phyloP scores from a whole-genome alignment of 1,140 invertebrate species.

The Drosophila pruinosa region DNA sequence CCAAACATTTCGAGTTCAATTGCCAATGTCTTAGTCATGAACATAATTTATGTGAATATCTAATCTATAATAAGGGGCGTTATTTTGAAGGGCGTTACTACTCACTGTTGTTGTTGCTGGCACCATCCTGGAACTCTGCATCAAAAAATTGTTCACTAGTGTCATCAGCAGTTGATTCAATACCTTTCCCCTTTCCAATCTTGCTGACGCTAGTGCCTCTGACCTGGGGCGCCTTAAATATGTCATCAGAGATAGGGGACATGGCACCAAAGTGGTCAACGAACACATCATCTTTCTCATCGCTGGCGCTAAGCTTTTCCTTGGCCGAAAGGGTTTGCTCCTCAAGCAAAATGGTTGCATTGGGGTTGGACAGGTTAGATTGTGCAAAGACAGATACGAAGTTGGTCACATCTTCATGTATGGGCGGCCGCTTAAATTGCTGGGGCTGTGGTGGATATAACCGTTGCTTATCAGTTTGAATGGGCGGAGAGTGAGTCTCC shows the following conservation, averaged over 20 bases:
- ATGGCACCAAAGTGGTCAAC: conserved; percentile 67
- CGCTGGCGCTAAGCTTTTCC: conserved; percentile 63
- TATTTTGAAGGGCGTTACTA: conserved; percentile 14
- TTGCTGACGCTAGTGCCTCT: conserved; percentile 43
- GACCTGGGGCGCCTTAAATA: conserved; percentile 58
- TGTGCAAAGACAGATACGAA: too few relatives aligned
- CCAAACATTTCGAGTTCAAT: conserved; percentile 62
- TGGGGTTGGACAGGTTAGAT: background rate
- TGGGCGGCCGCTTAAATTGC: conserved; percentile 39
- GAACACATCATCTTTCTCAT: conserved; percentile 76
- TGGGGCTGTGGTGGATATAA: conserved; percentile 6
- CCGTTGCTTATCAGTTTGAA: conserved; percentile 23
- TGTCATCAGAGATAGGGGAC: conserved; percentile 59
- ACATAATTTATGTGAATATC: conserved; percentile 10
- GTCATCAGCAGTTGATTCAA: background rate
- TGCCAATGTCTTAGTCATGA: conserved; percentile 55
- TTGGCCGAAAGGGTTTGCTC: conserved; percentile 69
- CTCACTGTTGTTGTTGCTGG: conserved; percentile 57
- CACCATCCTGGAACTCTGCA: conserved; percentile 51
- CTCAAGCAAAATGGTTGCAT: conserved; percentile 45
- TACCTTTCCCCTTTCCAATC: conserved; percentile 29
- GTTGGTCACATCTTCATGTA: conserved; percentile 25
- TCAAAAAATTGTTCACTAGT: conserved; percentile 32
- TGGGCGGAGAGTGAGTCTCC: background rate
- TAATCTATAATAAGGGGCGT: background rate